Evolutionary conservation across 2,113 vertebrate genomes (phyloP).

Genomic region (Narcine bancroftii): DNA sequence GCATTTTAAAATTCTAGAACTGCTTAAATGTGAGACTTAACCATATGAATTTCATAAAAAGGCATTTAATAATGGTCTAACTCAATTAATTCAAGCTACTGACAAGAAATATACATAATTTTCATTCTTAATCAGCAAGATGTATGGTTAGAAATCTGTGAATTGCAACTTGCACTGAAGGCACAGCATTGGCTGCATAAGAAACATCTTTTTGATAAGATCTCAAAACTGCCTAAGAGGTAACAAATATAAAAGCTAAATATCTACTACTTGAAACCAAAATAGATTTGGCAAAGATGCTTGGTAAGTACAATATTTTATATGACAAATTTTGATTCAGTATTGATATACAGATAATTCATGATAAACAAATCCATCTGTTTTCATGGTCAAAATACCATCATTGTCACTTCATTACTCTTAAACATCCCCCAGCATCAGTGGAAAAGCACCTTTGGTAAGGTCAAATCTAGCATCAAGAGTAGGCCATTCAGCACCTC

Average conservation of each 20-base stretch:
- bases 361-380: not conserved
- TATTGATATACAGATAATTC: not conserved
- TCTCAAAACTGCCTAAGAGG: not conserved
- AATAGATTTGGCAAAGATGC: not conserved
- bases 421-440: not conserved
- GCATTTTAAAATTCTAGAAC: not conserved
- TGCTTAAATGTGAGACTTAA: not conserved
- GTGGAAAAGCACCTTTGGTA: not conserved
- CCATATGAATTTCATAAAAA: not conserved
- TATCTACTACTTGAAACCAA: not conserved
- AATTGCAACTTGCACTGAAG: no score
- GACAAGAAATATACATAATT: not conserved
- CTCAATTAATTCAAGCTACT: not conserved
- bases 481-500: no score
- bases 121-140: not conserved
- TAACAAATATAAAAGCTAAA: not conserved
- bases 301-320: not conserved
- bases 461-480: no score
- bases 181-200: no score
- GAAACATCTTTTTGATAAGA: not conserved
- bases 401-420: not conserved
- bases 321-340: not conserved
- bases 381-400: not conserved
- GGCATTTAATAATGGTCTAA: not conserved
- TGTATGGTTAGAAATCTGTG: not conserved